Evolutionary conservation across 2,797 vertebrate genomes (phyloP).

Genomic region (Myripristis jacobus): DNA sequence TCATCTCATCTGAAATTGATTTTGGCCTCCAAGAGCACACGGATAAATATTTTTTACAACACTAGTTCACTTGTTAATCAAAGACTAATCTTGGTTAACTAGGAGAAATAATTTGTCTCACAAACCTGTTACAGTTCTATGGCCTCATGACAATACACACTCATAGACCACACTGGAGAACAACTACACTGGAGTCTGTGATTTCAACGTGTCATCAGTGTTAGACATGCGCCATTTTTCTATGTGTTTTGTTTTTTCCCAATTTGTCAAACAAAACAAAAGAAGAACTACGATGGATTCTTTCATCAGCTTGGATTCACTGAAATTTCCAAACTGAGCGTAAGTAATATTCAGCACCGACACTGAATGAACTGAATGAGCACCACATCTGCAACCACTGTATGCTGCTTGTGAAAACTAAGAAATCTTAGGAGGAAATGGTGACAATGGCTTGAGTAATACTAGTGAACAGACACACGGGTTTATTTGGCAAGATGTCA

Average conservation of each 20-base stretch:
- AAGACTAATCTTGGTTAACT: too few species aligned
- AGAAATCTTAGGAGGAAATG: conserved; percentile 68
- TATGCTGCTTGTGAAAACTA: conserved; percentile 43
- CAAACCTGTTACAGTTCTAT: too few species aligned
- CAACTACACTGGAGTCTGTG: too few species aligned
- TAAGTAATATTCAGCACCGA: conserved; percentile 2
- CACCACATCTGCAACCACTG: not conserved
- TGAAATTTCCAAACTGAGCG: conserved; percentile 10
- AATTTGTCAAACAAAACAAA: not conserved
- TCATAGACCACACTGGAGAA: too few species aligned
- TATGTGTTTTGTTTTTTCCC: not conserved
- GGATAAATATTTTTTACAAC: not conserved
- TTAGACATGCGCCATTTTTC: not conserved
- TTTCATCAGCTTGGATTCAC: not conserved
- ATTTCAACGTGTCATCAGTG: too few species aligned
- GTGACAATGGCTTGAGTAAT: conserved; percentile 63
- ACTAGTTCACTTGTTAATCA: too few species aligned
- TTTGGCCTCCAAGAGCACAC: not conserved
- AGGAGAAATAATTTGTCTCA: too few species aligned
- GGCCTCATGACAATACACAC: too few species aligned
- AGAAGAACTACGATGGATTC: not conserved
- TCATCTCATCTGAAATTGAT: not conserved
- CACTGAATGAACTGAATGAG: conserved; percentile 11
- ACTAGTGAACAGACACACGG: conserved; percentile 17
- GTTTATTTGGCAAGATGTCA: conserved; percentile 41